Evolutionary conservation across 2,797 vertebrate genomes (phyloP).

Genomic region (Leptatherina wallacei): DNA sequence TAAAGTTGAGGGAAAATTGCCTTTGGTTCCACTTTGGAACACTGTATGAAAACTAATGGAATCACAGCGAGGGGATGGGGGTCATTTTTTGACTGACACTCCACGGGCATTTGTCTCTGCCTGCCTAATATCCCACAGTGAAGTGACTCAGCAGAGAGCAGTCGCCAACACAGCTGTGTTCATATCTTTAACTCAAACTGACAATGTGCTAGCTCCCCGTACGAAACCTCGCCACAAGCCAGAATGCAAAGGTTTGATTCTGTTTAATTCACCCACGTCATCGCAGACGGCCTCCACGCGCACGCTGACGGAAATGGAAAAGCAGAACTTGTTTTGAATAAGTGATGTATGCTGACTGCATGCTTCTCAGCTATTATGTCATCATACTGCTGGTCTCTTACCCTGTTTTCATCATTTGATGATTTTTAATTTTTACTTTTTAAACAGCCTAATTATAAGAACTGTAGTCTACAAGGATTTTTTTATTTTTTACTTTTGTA

Average conservation of each 20-base stretch:
- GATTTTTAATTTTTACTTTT: too few relatives aligned
- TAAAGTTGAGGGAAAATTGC: conserved; percentile 53
- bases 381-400: neutral
- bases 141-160: conserved; percentile 76
- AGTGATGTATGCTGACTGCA: conserved; percentile 11
- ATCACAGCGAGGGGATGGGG: conserved; percentile 63
- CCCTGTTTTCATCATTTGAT: neutral
- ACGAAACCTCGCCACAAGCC: conserved; percentile 72
- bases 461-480: too few relatives aligned
- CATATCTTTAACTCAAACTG: conserved; percentile 67
- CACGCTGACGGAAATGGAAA: conserved; percentile 47
- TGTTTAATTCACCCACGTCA: conserved; percentile 29
- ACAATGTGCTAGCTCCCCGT: conserved; percentile 66
- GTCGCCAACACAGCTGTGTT: conserved; percentile 42
- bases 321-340: conserved; percentile 39
- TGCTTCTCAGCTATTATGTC: conserved; percentile 6
- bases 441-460: too few relatives aligned
- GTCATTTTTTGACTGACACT: conserved; percentile 68
- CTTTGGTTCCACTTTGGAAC: conserved; percentile 62
- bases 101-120: conserved; percentile 75
- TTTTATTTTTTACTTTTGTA: neutral
- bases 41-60: conserved; percentile 60
- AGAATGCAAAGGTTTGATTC: conserved; percentile 48
- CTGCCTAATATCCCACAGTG: conserved; percentile 73
- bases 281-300: conserved; percentile 23